A percentile compares a stretch with the other conserved stretches of the same genome.
Conservation (phyloP, 2,113 vertebrate species). For the Acrocephalus kingi region DNA sequence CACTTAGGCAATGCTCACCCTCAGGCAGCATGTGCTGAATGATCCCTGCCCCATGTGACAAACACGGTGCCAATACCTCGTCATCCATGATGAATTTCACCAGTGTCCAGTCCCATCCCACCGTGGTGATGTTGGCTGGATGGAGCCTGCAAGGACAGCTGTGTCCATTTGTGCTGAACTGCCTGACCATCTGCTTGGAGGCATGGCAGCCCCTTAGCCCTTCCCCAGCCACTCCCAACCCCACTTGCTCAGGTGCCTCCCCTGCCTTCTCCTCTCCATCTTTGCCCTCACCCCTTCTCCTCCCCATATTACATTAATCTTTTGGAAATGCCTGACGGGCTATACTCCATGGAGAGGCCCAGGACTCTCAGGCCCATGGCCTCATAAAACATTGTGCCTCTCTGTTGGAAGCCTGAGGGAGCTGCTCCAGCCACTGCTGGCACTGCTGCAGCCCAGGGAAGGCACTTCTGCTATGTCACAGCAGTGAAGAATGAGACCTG, state of each 20-base stretch:
- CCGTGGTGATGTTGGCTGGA: slow-evolving; percentile 74
- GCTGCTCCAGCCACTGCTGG: not conserved
- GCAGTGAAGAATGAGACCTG: not conserved
- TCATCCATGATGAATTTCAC: slow-evolving; percentile 79
- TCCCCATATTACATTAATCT: not conserved
- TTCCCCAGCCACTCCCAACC: not conserved
- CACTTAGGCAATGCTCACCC: not conserved
- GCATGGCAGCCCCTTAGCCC: fast-evolving
- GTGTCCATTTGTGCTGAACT: not conserved
- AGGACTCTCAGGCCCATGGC: not conserved
- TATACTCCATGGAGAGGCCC: not conserved
- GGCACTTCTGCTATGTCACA: not conserved
- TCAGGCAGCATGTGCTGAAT: fast-evolving
- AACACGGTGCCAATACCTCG: slow-evolving; percentile 70
- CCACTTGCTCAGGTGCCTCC: not conserved
- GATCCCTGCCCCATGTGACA: not conserved
- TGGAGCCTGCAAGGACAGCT: slow-evolving; percentile 82
- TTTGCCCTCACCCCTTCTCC: not conserved
- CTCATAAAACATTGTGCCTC: not conserved
- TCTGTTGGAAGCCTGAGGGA: not conserved
- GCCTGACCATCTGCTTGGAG: not conserved
- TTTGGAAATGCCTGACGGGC: not conserved
- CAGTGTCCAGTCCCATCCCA: slow-evolving; percentile 91
- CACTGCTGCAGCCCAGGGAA: not conserved
- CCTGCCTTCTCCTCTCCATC: not conserved